Conservation (phyloP, 1,140 invertebrate species). For the Drosophila novamexicana region DNA sequence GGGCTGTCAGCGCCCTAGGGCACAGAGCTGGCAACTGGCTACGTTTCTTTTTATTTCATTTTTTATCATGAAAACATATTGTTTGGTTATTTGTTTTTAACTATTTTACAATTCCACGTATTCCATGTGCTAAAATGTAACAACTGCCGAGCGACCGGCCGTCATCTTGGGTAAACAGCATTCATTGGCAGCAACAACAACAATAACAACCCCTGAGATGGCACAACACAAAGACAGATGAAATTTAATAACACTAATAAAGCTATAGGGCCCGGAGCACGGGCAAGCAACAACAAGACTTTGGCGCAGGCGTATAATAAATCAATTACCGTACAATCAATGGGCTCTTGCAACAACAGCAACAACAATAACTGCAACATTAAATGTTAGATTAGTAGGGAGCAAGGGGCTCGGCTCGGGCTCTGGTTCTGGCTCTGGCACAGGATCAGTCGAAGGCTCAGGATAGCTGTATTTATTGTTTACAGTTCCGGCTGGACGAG, state of each 20-base stretch:
- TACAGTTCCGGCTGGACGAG: slow-evolving; percentile 79
- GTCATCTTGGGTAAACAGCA: slow-evolving; percentile 27
- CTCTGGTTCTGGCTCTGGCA: neutral
- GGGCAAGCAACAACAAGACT: slow-evolving; percentile 19
- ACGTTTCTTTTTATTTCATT: neutral
- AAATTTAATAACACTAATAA: slow-evolving; percentile 80
- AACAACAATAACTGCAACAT: slow-evolving; percentile 11
- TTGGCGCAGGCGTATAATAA: slow-evolving; percentile 77
- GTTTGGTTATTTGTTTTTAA: slow-evolving; percentile 26
- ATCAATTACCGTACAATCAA: slow-evolving; percentile 68
- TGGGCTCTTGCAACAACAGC: slow-evolving; percentile 19
- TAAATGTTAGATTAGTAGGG: slow-evolving; percentile 53
- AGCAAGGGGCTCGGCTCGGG: slow-evolving; percentile 14
- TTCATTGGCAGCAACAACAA: neutral
- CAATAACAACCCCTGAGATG: slow-evolving; percentile 33
- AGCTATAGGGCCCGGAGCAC: slow-evolving; percentile 45
- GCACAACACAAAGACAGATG: slow-evolving; percentile 41
- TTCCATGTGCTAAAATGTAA: slow-evolving; percentile 58
- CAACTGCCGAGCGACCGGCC: slow-evolving; percentile 37
- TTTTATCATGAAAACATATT: slow-evolving; percentile 34
- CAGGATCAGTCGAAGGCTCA: neutral
- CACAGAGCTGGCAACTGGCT: neutral
- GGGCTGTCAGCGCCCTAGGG: slow-evolving; percentile 31
- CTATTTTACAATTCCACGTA: slow-evolving; percentile 45
- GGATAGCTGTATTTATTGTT: slow-evolving; percentile 69